Evolutionary conservation across 2,113 vertebrate genomes (phyloP), one percentile per base, ranked within the genome.

Genomic region (Oxyura jamaicensis): DNA sequence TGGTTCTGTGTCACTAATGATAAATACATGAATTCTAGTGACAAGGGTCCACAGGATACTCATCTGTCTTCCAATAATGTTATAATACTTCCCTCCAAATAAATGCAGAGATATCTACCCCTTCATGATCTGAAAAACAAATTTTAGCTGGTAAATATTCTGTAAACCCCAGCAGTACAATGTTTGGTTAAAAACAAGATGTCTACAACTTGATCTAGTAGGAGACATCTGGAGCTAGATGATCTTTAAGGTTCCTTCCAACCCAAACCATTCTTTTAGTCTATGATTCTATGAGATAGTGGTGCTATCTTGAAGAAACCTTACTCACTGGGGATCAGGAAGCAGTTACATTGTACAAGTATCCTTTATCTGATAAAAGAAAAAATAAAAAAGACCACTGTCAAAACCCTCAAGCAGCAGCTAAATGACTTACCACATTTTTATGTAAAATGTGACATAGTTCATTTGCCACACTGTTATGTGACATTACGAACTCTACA

Each of bases 401-500:
- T 42, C 86, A 75, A 92, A 86, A 58, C 28, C 53, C 79, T 41
- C 39, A 72, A 68, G 44, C 39, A 65, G 16, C 19, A 91, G 39
- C 73, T 78, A 53, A 16, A 3, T 25, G 65, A 86, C 23, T 50
- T 63, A 80, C 19, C 42, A 76, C 26, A 59, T 39, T 81, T 81
- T 91, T 22, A 81, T 60, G 62, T 88, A 82, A 95, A 95, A 78
- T 29, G 35, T 72, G 69, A 55, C 60, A 78, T 53, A 82, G 72
- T 36, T 86, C 44, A 93, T 94, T 74, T 92, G 56, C 65, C n/a
- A 52, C 80, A 75, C 21, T 90, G 75, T 85, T 94, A 78, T 10
- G 13, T 90, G 90, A 86, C 88, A 77, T 36, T n/a, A 69, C 11
- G 65, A 96, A 90, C 73, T 81, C 65, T 33, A 20, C 77, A 91